Percentiles rank a stretch among this genome's conserved stretches.
These are phyloP conservation scores for Ageneiosus marmoratus DNA, from an alignment of 2,113 vertebrate genomes.

Conservation along the genomic window DNA sequence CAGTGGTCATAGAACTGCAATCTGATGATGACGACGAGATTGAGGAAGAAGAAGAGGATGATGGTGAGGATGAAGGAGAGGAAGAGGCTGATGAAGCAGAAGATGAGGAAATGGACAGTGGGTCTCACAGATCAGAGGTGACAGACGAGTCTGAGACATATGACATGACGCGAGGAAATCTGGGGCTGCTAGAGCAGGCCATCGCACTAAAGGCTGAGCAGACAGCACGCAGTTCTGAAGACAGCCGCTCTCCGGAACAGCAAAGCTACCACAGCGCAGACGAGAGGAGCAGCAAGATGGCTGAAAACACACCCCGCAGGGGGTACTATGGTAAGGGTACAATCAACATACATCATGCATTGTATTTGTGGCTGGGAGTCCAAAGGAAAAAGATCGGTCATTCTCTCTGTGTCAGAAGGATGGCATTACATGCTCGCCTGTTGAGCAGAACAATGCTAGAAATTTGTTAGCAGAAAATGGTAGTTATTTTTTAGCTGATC, in stretches of 20 bases:
- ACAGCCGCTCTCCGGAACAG: slow-evolving; percentile 72
- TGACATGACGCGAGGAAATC: slow-evolving; percentile 93
- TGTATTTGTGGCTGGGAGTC: neutral
- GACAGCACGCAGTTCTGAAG: slow-evolving; percentile 79
- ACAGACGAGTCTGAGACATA: slow-evolving; percentile 93
- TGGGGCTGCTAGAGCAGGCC: slow-evolving; percentile 94
- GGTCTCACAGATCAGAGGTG: slow-evolving; percentile 83
- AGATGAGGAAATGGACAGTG: slow-evolving; percentile 78
- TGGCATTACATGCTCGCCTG: neutral
- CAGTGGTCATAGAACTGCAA: slow-evolving; percentile 77
- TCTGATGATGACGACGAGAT: slow-evolving; percentile 69
- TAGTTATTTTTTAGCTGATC: neutral
- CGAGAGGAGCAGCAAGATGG: slow-evolving; percentile 70
- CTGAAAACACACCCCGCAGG: slow-evolving; percentile 72
- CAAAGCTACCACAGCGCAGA: slow-evolving; percentile 72
- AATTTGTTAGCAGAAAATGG: neutral
- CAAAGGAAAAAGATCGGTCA: neutral
- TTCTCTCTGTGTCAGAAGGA: neutral
- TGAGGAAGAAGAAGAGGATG: slow-evolving; percentile 64
- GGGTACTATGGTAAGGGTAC: slow-evolving; percentile 86
- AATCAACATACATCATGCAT: neutral
- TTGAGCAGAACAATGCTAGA: neutral
- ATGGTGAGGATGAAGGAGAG: slow-evolving; percentile 68
- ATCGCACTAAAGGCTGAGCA: slow-evolving; percentile 95
- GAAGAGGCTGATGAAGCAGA: slow-evolving; percentile 71